Conservation (phyloP, 2,797 vertebrate genomes). For the Enteromius fasciolatus region DNA sequence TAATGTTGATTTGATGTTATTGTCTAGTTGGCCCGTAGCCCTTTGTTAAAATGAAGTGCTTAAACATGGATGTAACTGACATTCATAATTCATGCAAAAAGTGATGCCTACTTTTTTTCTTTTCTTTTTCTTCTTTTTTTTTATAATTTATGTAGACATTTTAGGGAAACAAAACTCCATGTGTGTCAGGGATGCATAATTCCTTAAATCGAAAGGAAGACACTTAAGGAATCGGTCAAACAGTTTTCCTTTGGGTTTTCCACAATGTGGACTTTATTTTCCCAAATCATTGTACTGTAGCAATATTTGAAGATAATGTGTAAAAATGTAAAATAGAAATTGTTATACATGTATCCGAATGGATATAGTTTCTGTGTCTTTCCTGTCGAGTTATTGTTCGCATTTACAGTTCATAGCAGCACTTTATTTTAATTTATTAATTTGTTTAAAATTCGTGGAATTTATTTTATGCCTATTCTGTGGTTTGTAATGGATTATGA, state of each 20-base stretch:
- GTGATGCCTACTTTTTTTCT: conserved; percentile 41
- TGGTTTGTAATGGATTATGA: conserved; percentile 29
- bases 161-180: conserved; percentile 8
- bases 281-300: conserved; percentile 78
- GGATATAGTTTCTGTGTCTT: conserved; percentile 76
- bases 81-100: conserved; percentile 43
- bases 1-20: conserved; percentile 17
- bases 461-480: conserved; percentile 64
- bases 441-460: conserved; percentile 63
- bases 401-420: conserved; percentile 67
- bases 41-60: conserved; percentile 14
- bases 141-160: not conserved
- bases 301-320: conserved; percentile 78
- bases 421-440: conserved; percentile 65
- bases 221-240: conserved; percentile 20
- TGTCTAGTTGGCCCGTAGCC: not conserved
- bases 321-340: conserved; percentile 81
- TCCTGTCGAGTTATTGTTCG: conserved; percentile 65
- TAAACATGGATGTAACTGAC: conserved; percentile 21
- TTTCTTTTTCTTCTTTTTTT: conserved; percentile 19
- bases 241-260: conserved; percentile 74
- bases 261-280: conserved; percentile 75
- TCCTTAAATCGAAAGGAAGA: conserved; percentile 12
- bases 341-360: conserved; percentile 67
- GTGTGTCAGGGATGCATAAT: conserved; percentile 39